Base-by-base conservation (phyloP, 2,113 vertebrate species). In the Lucifuga dentata region DNA sequence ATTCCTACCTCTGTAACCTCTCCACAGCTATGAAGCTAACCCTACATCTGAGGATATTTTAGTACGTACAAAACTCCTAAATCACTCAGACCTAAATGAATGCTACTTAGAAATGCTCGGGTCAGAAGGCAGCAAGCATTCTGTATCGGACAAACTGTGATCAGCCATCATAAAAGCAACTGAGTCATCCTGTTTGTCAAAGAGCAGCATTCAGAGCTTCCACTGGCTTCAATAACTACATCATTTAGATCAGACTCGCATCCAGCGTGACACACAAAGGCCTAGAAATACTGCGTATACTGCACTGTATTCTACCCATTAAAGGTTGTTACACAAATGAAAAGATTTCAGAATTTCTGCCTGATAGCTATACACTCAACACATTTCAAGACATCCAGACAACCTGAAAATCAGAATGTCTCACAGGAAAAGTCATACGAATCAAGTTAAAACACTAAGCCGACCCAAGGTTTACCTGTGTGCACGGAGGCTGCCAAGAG, bases 381-480 rank as follows among this genome's bases (percentile, higher is more conserved):
- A n/a, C n/a, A n/a, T n/a, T n/a, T n/a, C n/a, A n/a, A n/a, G n/a
- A n/a, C n/a, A n/a, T n/a, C n/a, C n/a, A n/a, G n/a, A n/a, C n/a
- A n/a, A n/a, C n/a, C n/a, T n/a, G n/a, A n/a, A n/a, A n/a, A n/a
- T n/a, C n/a, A n/a, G n/a, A n/a, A n/a, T n/a, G n/a, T n/a, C n/a
- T n/a, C n/a, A n/a, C n/a, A n/a, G n/a, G n/a, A n/a, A n/a, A n/a
- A n/a, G n/a, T n/a, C n/a, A n/a, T n/a, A n/a, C n/a, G n/a, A 29
- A 29, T 29, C 26, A 29, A 29, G 26, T 29, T 5, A 29, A 7
- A 29, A 29, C 26, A 29, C 26, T 29, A 7, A n/a, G n/a, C n/a
- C n/a, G n/a, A n/a, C n/a, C n/a, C n/a, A n/a, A 36, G 15, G 11
- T 73, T 80, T 93, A 94, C 93, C 93, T 93, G 92, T 76, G 53